These are phyloP conservation scores for Drosophila fungiperda DNA, from an alignment of 2,888 invertebrate genomes.

Conservation along the genomic window DNA sequence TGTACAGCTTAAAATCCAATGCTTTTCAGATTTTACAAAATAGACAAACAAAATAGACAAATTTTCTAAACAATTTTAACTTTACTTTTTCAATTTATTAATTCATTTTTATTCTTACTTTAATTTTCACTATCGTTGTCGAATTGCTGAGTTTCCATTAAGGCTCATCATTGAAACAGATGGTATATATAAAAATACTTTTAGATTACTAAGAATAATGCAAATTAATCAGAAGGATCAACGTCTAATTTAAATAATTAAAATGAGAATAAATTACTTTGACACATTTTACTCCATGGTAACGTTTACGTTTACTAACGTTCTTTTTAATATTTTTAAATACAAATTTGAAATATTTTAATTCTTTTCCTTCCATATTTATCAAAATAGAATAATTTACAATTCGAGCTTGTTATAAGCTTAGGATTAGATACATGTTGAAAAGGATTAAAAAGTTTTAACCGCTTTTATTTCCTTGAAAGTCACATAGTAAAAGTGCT, in stretches of 20 bases:
- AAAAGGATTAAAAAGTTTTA: not conserved
- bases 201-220: not conserved
- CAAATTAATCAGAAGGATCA: not conserved
- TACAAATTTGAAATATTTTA: not conserved
- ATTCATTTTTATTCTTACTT: not conserved
- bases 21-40: conserved; percentile 24
- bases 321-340: not conserved
- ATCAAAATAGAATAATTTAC: not conserved
- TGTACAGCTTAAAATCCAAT: conserved; percentile 32
- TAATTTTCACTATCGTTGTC: not conserved
- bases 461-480: not conserved
- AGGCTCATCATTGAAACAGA: not conserved
- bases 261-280: not conserved
- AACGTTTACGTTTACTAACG: too few relatives aligned
- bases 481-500: not conserved
- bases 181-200: not conserved
- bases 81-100: not conserved
- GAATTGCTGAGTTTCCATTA: not conserved
- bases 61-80: not conserved
- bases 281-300: not conserved
- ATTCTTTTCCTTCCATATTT: not conserved
- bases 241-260: not conserved
- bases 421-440: not conserved
- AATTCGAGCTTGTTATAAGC: not conserved
- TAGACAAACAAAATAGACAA: not conserved